phyloP scores from a whole-genome alignment of 2,888 invertebrate genomes.

The Anoplius nigerrimus region DNA sequence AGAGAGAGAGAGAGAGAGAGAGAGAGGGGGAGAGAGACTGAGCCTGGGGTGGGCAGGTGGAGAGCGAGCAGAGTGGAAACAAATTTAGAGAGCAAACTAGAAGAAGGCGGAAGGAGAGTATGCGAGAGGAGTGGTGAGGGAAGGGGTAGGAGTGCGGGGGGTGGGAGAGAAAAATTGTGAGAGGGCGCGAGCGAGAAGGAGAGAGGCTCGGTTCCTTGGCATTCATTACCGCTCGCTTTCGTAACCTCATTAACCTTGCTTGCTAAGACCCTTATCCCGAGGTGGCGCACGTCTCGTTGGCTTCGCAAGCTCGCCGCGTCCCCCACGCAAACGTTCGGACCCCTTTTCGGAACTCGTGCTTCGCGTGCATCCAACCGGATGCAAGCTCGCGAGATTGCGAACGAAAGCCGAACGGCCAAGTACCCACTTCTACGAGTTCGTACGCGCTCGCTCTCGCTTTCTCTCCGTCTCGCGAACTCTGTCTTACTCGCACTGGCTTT shows the following conservation, averaged over 20 bases:
- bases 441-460: not conserved
- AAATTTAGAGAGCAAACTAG: constrained; percentile 5
- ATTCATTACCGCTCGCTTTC: constrained; percentile 47
- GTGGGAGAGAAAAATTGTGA: not conserved
- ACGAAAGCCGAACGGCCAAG: constrained; percentile 43
- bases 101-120: not conserved
- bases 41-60: not conserved
- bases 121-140: not conserved
- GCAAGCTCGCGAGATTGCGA: constrained; percentile 40
- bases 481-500: too few species aligned
- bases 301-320: constrained; percentile 28
- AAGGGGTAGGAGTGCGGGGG: not conserved
- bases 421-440: constrained; percentile 28
- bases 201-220: constrained; percentile 36
- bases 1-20: too few species aligned
- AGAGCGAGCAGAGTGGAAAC: not conserved
- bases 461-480: not conserved
- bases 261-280: constrained; percentile 24
- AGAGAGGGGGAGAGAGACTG: not conserved
- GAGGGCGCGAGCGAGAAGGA: constrained; percentile 2
- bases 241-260: constrained; percentile 46
- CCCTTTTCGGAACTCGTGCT: constrained; percentile 44
- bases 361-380: constrained; percentile 41
- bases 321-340: constrained; percentile 17
- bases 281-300: constrained; percentile 39